These are phyloP conservation scores for Catagonus wagneri DNA, from an alignment of 2,113 vertebrate species.

Conservation along the genomic window DNA sequence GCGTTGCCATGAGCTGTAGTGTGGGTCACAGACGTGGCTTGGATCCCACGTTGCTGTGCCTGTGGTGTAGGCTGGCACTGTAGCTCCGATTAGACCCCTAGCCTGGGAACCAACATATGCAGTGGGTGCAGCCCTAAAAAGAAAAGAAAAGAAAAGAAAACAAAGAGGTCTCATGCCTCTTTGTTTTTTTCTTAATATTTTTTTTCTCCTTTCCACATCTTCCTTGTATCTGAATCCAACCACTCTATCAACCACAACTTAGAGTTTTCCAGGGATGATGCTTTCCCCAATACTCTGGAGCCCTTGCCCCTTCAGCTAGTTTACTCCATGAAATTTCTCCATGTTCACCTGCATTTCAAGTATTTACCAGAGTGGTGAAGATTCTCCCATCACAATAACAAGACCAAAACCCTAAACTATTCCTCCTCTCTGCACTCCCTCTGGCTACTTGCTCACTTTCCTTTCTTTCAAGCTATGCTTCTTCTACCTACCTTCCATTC, in stretches of 20 bases:
- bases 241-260: neutral
- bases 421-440: neutral
- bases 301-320: neutral
- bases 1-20: too few species aligned
- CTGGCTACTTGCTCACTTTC: neutral
- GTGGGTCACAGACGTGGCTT: too few species aligned
- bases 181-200: slow-evolving; percentile 33
- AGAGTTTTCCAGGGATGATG: neutral
- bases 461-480: slow-evolving; percentile 8
- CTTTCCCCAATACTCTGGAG: neutral
- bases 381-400: neutral
- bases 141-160: too few species aligned
- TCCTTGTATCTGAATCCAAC: neutral
- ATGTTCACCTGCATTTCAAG: neutral
- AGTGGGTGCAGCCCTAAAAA: too few species aligned
- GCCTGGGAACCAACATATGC: too few species aligned
- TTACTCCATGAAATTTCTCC: slow-evolving; percentile 15
- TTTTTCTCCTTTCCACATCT: neutral
- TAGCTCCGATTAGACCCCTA: too few species aligned
- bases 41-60: too few species aligned
- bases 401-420: neutral
- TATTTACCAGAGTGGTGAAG: neutral
- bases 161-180: neutral
- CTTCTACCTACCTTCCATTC: neutral
- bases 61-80: too few species aligned